These are phyloP conservation scores for Brachionus paranguensis DNA, from an alignment of 1,140 invertebrate genomes.

Conservation along the genomic window DNA sequence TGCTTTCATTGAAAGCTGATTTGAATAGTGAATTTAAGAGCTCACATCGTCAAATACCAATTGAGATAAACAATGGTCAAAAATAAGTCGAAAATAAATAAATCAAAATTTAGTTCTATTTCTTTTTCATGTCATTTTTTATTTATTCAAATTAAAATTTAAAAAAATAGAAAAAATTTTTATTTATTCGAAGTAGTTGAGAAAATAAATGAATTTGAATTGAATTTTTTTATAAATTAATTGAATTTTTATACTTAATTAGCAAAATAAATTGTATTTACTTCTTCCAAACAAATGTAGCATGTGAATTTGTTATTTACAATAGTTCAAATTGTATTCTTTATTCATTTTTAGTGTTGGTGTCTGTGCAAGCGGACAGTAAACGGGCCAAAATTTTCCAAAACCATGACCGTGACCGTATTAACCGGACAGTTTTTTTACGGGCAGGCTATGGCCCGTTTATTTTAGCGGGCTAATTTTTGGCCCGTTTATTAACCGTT, in stretches of 20 bases:
- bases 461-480: too few species aligned
- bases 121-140: not conserved
- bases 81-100: not conserved
- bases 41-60: not conserved
- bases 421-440: too few species aligned
- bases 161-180: too few species aligned
- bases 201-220: too few species aligned
- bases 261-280: not conserved
- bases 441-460: too few species aligned
- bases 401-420: too few species aligned
- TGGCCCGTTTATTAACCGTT: too few species aligned
- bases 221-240: too few species aligned
- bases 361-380: too few species aligned
- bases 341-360: not conserved
- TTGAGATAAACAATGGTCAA: not conserved
- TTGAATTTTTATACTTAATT: too few species aligned
- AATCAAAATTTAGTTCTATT: not conserved
- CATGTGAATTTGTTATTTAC: not conserved
- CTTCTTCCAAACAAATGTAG: not conserved
- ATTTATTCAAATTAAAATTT: not conserved
- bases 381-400: too few species aligned
- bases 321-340: not conserved
- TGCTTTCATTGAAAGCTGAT: not conserved
- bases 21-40: not conserved
- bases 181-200: too few species aligned